Base-by-base conservation (phyloP, 2,113 vertebrate genomes). In the Corvus cornix region DNA sequence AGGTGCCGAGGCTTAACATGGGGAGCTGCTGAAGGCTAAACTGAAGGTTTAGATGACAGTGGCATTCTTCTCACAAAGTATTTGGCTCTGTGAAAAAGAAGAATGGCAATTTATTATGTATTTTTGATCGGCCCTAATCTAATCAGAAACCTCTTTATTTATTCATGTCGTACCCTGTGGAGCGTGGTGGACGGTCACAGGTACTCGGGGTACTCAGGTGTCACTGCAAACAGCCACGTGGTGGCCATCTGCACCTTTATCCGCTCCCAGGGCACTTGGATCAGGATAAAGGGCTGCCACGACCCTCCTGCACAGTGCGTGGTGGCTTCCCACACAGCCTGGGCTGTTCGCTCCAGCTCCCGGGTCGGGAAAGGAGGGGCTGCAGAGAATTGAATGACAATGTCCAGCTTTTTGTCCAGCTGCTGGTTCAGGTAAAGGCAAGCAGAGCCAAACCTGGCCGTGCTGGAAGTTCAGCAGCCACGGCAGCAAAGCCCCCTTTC, bases 321-420 rank as follows among this genome's bases (percentile, higher is more conserved):
- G 26, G 35, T 24, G 27, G 13, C 24, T 55, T 63, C 44, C 31
- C 2, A 3, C 20, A 26, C 43, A 43, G 84, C 5, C 3, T 13
- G 35, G 66, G 17, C 30, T 67, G 30, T 6, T 41, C 8, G 28
- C 39, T 90, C 28, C 41, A 56, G 41, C 75, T 56, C 46, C 46
- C 1, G 0, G 28, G 4, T 8, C 0, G 1, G 69, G 35, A 58
- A 31, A 43, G 14, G 31, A 62, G 26, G 4, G 16, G 22, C 17
- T 64, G 35, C 17, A 2, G 2, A 21, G 15, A 56, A 11, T n/a
- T 60, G 20, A 66, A 53, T 6, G 31, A 20, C 10, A 27, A 30
- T 13, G 48, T 26, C 49, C 49, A 15, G 49, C 24, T 26, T 75
- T 66, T 83, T 72, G 46, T 20, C 28, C 79, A 8, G 4, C 43